Percentiles rank a stretch among this genome's conserved stretches.
phyloP scores from a whole-genome alignment of 1,140 invertebrate species.

The Cataglyphis hispanica region DNA sequence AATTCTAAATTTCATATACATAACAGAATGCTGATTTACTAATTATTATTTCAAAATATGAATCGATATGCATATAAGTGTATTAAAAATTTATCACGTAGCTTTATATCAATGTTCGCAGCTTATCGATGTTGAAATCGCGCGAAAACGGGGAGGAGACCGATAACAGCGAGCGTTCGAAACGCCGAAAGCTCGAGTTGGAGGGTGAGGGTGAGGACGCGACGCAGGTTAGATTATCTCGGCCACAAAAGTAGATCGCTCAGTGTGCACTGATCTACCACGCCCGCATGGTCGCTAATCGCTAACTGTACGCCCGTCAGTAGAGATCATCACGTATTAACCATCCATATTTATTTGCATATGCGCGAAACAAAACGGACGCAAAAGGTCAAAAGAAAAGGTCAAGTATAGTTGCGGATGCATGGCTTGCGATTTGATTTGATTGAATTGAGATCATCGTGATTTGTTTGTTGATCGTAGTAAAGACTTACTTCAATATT shows the following conservation, averaged over 20 bases:
- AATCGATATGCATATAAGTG: neutral
- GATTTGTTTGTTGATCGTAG: neutral
- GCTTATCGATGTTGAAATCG: conserved; percentile 82
- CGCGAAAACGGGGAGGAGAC: conserved; percentile 86
- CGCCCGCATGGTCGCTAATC: conserved; percentile 82
- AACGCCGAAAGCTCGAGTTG: conserved; percentile 83
- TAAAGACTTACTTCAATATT: neutral
- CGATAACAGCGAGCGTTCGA: conserved; percentile 81
- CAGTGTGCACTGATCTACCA: conserved; percentile 69
- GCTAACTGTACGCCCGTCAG: conserved; percentile 76
- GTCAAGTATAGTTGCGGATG: conserved; percentile 83
- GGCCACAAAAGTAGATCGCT: conserved; percentile 77
- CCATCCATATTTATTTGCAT: conserved; percentile 35
- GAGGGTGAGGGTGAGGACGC: conserved; percentile 87
- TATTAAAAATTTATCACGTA: neutral
- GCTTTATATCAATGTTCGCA: conserved; percentile 57
- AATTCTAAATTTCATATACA: neutral
- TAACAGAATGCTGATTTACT: neutral
- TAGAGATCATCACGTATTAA: conserved; percentile 62
- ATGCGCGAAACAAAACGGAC: conserved; percentile 52
- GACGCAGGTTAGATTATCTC: conserved; percentile 87
- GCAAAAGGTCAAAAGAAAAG: conserved; percentile 75
- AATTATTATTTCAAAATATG: neutral
- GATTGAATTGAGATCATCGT: neutral
- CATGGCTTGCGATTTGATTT: conserved; percentile 59